A percentile compares a stretch with the other conserved stretches of the same genome.
Evolutionary conservation across 2,797 vertebrate genomes (phyloP).

Genomic region (Pyrrhura leucotis): DNA sequence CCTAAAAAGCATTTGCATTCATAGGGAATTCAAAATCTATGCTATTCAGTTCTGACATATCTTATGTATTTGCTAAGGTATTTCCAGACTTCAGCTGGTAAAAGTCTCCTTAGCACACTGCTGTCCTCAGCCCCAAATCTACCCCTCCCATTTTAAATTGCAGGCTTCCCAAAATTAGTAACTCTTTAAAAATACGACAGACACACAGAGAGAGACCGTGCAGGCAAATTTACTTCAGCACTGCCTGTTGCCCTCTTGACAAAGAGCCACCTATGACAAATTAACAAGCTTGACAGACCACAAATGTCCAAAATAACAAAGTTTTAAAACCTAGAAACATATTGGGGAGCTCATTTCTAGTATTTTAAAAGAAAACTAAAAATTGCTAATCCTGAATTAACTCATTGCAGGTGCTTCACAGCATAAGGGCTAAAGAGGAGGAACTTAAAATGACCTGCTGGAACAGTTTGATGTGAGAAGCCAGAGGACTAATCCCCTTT

Average conservation of each 20-base stretch:
- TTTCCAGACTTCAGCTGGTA: neutral
- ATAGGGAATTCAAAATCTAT: neutral
- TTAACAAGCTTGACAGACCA: neutral
- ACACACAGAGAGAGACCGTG: neutral
- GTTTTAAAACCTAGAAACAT: neutral
- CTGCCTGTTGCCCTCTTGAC: neutral
- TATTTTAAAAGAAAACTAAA: neutral
- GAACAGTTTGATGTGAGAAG: neutral
- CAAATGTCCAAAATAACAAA: neutral
- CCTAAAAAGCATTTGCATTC: neutral
- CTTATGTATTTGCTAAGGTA: neutral
- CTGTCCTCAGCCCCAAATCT: neutral
- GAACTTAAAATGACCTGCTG: neutral
- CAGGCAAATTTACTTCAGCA: neutral
- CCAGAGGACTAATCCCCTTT: neutral
- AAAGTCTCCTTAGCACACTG: neutral
- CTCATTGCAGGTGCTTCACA: neutral
- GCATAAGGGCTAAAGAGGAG: neutral
- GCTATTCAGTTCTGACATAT: neutral
- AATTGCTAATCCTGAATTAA: neutral
- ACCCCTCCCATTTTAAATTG: neutral
- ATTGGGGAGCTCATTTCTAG: neutral
- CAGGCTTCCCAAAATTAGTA: neutral
- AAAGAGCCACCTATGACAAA: neutral
- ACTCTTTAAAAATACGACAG: neutral